Evolutionary conservation across 2,888 invertebrate species (phyloP), one percentile per base, ranked within the genome.

Genomic region (Axea sp.): DNA sequence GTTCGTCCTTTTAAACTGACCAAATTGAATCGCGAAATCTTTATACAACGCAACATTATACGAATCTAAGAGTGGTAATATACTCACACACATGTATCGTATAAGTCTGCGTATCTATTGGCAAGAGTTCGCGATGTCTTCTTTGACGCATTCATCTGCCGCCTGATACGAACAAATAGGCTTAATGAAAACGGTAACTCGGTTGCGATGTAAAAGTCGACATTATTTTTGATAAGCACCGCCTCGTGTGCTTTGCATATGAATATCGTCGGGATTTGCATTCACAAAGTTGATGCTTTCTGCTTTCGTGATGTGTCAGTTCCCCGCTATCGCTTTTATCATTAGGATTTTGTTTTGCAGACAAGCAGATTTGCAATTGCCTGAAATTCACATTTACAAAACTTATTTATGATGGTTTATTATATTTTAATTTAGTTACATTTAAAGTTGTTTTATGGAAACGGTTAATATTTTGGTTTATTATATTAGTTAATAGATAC

Each of bases 11-110:
- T n/a, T 53, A 72, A 67, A 57, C 57, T 53, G 55, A 17, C 73
- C 43, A 73, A 76, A 76, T 76, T 73, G 73, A 76, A 73, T 69
- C 65, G 47, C 73, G 51, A 73, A 71, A 69, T 59, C 71, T 69
- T 69, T 71, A 57, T 71, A 55, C 68, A 69, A 68, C 62, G 60
- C 55, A 49, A 57, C 62, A 41, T 57, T 67, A 55, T 47, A 14
- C 26, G 31, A 37, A 22, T 24, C 31, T 31, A 35, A 47, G 41
- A 8, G 22, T 64, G 39, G 24, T 43, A 26, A 57, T 41, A 41
- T 31, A 24, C 43, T 53, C 26, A 39, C 53, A 62, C 57, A 55
- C 47, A 47, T 37, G 65, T n/a, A 55, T 65, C 37, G 19, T 39
- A 7, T 30, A 41, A n/a, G n/a, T n/a, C n/a, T n/a, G 49, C 37